Conservation (phyloP, 2,113 vertebrate genomes). For the Tragelaphus imberbis region DNA sequence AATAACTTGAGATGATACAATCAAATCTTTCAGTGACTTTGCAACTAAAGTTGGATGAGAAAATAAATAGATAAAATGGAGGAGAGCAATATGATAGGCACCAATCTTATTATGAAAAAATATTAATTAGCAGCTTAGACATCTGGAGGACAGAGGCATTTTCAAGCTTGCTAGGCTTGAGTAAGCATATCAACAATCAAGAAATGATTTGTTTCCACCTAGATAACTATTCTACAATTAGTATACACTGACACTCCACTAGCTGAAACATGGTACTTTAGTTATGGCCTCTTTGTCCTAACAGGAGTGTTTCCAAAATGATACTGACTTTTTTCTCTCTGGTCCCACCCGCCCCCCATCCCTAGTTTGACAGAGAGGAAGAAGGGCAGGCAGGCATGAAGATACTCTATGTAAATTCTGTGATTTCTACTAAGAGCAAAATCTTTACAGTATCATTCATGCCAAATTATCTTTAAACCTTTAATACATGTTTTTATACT, state of each 20-base stretch:
- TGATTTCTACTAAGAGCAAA: conserved; percentile 6
- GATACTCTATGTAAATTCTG: neutral
- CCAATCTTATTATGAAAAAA: neutral
- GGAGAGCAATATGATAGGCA: neutral
- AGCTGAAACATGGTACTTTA: neutral
- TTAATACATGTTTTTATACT: neutral
- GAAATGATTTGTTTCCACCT: neutral
- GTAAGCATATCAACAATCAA: neutral
- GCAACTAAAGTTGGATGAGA: neutral
- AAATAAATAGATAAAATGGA: neutral
- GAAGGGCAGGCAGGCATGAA: neutral
- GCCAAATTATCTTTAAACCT: neutral
- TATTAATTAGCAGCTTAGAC: neutral
- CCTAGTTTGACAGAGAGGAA: neutral
- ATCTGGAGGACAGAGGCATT: neutral
- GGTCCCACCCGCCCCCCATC: neutral
- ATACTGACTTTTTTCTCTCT: neutral
- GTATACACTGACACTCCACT: neutral
- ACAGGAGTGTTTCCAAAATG: neutral
- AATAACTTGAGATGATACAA: neutral
- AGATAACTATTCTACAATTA: neutral
- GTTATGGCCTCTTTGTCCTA: neutral
- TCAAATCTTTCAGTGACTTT: neutral
- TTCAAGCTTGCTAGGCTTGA: neutral
- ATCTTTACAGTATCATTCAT: neutral